phyloP scores from a whole-genome alignment of 2,797 vertebrate species.

The Gymnoscopelus braueri region DNA sequence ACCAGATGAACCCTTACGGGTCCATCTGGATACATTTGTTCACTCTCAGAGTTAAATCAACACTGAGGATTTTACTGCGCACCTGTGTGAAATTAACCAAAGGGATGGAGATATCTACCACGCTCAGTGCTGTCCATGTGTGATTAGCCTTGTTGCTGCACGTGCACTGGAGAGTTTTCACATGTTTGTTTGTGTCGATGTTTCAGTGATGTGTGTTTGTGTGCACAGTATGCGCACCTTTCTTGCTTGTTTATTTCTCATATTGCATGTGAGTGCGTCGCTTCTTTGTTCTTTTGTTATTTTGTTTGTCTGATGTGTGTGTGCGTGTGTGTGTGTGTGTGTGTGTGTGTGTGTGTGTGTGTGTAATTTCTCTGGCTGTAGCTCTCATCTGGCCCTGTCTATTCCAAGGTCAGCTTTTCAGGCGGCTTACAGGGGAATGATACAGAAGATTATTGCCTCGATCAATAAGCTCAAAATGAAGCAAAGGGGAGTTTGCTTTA shows the following conservation, averaged over 20 bases:
- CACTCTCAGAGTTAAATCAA: too few relatives aligned
- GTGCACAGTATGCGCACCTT: conserved; percentile 9
- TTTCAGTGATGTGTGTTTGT: conserved; percentile 2
- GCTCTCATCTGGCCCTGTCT: conserved; percentile 75
- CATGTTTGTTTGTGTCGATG: conserved; percentile 14
- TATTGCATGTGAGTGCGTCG: conserved; percentile 43
- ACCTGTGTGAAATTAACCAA: conserved; percentile 63
- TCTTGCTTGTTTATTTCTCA: conserved; percentile 40
- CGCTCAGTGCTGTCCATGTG: conserved; percentile 39
- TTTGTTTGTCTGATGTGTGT: conserved; percentile 54
- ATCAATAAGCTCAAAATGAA: conserved; percentile 89
- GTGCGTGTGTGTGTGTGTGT: conserved; percentile 20
- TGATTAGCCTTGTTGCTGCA: conserved; percentile 48
- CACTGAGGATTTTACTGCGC: neutral
- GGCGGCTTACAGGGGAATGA: conserved; percentile 84
- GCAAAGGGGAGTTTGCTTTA: conserved; percentile 86
- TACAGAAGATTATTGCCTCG: conserved; percentile 86
- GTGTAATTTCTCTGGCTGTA: conserved; percentile 63
- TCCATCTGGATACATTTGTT: too few relatives aligned
- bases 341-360: neutral
- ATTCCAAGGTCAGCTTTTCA: conserved; percentile 86
- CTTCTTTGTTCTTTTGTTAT: conserved; percentile 35
- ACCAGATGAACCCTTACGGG: too few relatives aligned
- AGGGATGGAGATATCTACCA: conserved; percentile 44
- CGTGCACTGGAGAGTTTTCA: conserved; percentile 43